Base-by-base conservation (phyloP, 2,797 vertebrate genomes). In the Micromesistius poutassou region DNA sequence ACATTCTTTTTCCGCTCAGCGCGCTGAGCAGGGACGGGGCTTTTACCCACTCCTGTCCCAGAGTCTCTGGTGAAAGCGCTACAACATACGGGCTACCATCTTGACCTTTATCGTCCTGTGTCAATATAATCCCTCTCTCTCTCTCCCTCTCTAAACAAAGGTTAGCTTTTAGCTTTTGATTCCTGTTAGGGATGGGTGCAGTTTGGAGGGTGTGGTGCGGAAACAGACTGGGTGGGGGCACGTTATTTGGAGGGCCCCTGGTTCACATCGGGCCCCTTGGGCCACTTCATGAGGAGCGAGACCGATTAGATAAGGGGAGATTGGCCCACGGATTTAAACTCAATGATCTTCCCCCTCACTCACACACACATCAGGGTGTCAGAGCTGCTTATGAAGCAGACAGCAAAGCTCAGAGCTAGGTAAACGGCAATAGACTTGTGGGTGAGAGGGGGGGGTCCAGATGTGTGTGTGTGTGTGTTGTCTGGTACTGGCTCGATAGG, bases 271-370 rank as follows among this genome's bases (percentile, higher is more conserved):
- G 50, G 50, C 16, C 42, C 42, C 42, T 0, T 16, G 42, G 50
- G 50, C 19, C 50, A 3, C 30, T 28, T 12, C 9, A 4, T 28
- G 10, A 87, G 76, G 85, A 88, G 36, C 77, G 83, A 84, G 55
- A 62, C 22, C 6, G 55, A 22, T 50, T 50, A 62, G 55, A 62
- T n/a, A 22, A 62, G 55, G 6, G 55, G 5, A 62, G 55, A 62
- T 25, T 62, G 46, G 46, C 46, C 16, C 46, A 22, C 46, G 81
- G 71, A 85, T 85, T 81, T 84, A 77, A 85, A 84, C 87, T 82
- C 84, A 87, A 85, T 82, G 84, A 84, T 86, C 88, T 77, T 87
- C 76, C n/a, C 14, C 84, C 83, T 40, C 85, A 81, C 78, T 83
- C 80, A 84, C 76, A 77, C 79, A 66, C 42, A 66, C 79, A 38